A percentile compares a stretch with the other conserved stretches of the same genome.
These are phyloP conservation scores for Listronotus bonariensis DNA, from an alignment of 1,140 invertebrate species.

Conservation along the genomic window DNA sequence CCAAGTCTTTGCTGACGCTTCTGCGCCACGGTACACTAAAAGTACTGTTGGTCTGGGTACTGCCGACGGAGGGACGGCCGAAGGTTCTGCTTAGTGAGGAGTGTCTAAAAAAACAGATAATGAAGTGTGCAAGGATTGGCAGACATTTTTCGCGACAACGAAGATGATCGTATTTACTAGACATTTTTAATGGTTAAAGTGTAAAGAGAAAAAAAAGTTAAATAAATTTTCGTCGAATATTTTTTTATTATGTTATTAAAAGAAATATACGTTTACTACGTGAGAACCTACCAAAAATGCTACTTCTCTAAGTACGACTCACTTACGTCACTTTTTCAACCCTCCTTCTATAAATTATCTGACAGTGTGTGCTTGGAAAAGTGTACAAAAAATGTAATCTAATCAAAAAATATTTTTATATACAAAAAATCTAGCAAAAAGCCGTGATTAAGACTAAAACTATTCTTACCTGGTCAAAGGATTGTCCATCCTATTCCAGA, in stretches of 20 bases:
- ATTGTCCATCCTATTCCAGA: conserved; percentile 49
- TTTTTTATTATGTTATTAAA: too few species aligned
- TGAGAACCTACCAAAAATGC: conserved; percentile 30
- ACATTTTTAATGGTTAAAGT: too few species aligned
- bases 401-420: background rate
- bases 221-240: too few species aligned
- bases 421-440: too few species aligned
- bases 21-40: conserved; percentile 61
- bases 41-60: conserved; percentile 40
- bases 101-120: conserved; percentile 44
- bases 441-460: too few species aligned
- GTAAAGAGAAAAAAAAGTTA: too few species aligned
- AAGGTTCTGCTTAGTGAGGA: conserved; percentile 48
- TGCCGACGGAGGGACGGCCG: conserved; percentile 42
- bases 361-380: conserved; percentile 50
- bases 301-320: conserved; percentile 31
- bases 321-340: conserved; percentile 50
- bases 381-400: background rate
- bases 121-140: background rate
- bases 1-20: conserved; percentile 63
- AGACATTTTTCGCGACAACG: too few species aligned
- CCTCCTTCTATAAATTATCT: conserved; percentile 47
- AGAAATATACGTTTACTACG: too few species aligned
- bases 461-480: conserved; percentile 47
- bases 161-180: too few species aligned